Evolutionary conservation across 2,797 vertebrate genomes (phyloP), one percentile per base, ranked within the genome.

Genomic region (Megalops cyprinoides): DNA sequence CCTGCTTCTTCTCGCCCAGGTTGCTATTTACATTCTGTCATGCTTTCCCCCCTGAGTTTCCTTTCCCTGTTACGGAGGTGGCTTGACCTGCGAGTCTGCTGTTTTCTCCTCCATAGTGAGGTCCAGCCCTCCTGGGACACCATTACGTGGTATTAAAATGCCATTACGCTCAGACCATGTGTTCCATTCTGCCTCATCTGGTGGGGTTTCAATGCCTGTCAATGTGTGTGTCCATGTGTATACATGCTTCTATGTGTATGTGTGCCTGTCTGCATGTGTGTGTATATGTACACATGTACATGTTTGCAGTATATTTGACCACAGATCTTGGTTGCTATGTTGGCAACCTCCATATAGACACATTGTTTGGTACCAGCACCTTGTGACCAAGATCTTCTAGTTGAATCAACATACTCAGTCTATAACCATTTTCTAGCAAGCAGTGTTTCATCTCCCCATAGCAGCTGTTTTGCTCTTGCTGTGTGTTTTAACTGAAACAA

Each of bases 1-100:
- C 10, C 56, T 62, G 25, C 5, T 76, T 34, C 34, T 20, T 76
- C 9, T 76, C 31, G 53, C 42, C 73, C n/a, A 28, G 44, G 79
- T 75, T 80, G 56, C 79, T 80, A 39, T 51, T 78, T 69, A 53
- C 15, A 28, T 71, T 55, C 76, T 48, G 87, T 92, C 88, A 92
- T 85, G 79, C 87, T 91, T 92, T 93, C 90, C 87, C 90, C 87
- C 86, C 56, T 23, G 55, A 51, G 67, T 71, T 62, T 55, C 76
- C 15, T 31, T 76, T 39, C 25, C 69, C 60, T 60, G 56, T 75
- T 71, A 48, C 25, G 65, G 69, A 77, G 8, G 15, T 53, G 55
- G 71, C 80, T 80, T 49, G 58, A 76, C 77, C 81, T 69, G 58
- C 37, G 23, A 79, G 82, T 85, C 79, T 15, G 82, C 80, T 87